phyloP scores from a whole-genome alignment of 2,113 vertebrate species.

The Sinocyclocheilus anshuiensis region DNA sequence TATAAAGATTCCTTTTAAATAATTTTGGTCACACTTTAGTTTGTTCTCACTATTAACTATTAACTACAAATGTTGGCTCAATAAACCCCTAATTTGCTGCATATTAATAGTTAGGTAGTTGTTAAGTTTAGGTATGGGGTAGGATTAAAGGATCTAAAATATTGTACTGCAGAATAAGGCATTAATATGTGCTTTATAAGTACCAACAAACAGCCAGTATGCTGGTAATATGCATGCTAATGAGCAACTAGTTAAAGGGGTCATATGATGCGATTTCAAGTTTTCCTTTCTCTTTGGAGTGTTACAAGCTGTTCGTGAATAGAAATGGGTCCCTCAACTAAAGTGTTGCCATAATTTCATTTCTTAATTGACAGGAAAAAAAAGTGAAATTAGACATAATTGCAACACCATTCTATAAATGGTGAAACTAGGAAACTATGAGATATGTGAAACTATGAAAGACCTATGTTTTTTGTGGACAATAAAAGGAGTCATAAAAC shows the following conservation, averaged over 20 bases:
- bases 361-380: background rate
- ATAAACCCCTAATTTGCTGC: background rate
- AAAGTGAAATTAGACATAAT: background rate
- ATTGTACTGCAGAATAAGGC: background rate
- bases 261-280: too few relatives aligned
- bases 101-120: background rate
- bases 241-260: background rate
- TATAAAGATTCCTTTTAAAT: too few relatives aligned
- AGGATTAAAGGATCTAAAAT: background rate
- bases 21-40: too few relatives aligned
- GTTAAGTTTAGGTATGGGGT: background rate
- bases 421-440: too few relatives aligned
- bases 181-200: background rate
- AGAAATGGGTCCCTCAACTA: background rate
- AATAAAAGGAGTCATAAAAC: background rate
- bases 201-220: background rate
- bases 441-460: background rate
- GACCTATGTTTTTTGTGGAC: background rate
- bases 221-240: background rate
- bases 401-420: background rate
- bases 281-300: too few relatives aligned
- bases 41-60: too few relatives aligned
- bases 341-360: background rate
- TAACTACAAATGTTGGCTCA: background rate
- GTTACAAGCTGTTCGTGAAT: too few relatives aligned